These are phyloP conservation scores for Micronycteris hirsuta DNA, from an alignment of 2,113 vertebrate species.

Conservation along the genomic window DNA sequence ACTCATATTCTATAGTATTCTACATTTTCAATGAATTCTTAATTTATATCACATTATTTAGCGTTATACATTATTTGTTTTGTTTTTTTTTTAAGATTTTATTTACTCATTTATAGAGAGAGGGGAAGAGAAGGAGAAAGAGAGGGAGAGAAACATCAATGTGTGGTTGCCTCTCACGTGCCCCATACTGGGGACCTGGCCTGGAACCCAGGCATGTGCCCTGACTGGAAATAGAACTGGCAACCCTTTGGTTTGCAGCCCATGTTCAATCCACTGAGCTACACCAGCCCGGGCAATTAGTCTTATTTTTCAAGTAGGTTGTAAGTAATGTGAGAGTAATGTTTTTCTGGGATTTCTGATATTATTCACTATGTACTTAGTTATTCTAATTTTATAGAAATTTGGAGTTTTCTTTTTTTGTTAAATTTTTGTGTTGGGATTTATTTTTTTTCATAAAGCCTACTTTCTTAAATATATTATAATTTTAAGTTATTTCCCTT, in stretches of 20 bases:
- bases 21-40: not conserved
- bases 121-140: too few relatives aligned
- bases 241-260: too few relatives aligned
- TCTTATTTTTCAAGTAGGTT: not conserved
- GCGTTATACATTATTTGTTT: not conserved
- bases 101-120: too few relatives aligned
- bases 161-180: too few relatives aligned
- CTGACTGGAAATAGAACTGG: too few relatives aligned
- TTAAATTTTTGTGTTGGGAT: slow-evolving; percentile 15
- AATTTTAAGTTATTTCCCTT: not conserved
- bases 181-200: too few relatives aligned
- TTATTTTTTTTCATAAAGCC: slow-evolving; percentile 1
- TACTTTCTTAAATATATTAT: not conserved
- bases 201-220: too few relatives aligned
- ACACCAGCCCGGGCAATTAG: not conserved
- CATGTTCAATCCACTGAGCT: not conserved
- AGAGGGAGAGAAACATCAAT: too few relatives aligned
- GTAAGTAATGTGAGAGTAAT: not conserved
- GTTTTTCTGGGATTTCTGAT: not conserved
- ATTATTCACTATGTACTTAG: not conserved
- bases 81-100: too few relatives aligned
- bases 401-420: not conserved
- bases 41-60: not conserved
- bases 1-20: not conserved
- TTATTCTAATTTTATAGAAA: not conserved